These are phyloP conservation scores for Caiman crocodilus DNA, from an alignment of 2,797 vertebrate species.

Conservation along the genomic window DNA sequence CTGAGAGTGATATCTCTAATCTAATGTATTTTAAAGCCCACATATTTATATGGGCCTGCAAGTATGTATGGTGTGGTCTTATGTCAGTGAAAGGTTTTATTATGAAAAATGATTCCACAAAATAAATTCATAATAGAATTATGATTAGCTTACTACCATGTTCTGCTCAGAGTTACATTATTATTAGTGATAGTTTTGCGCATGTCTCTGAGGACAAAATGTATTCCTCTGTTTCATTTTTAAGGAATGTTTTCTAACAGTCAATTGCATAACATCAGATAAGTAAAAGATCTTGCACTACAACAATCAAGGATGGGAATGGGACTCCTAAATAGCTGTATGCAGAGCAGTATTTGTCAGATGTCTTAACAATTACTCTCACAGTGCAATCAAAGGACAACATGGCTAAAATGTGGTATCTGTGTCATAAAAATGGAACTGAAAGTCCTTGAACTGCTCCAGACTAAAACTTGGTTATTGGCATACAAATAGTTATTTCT, in stretches of 20 bases:
- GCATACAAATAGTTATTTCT: too few relatives aligned
- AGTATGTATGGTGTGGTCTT: background rate
- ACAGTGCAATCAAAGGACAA: background rate
- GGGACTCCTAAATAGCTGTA: background rate
- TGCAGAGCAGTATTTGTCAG: background rate
- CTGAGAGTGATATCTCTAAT: background rate
- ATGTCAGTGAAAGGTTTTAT: background rate
- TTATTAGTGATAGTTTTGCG: background rate
- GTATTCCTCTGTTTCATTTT: background rate
- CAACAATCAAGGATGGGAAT: background rate
- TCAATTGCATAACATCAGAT: background rate
- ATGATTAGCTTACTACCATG: background rate
- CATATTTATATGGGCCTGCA: conserved; percentile 2
- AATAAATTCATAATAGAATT: conserved; percentile 11
- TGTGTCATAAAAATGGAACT: too few relatives aligned
- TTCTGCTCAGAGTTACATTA: background rate
- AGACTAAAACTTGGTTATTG: background rate
- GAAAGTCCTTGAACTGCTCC: background rate
- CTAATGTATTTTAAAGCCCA: background rate
- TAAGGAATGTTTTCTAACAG: background rate
- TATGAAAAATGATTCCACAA: background rate
- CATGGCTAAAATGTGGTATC: background rate
- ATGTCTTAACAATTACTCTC: background rate
- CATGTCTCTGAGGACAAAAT: background rate
- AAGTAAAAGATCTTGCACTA: background rate